phyloP scores from a whole-genome alignment of 1,140 invertebrate genomes.

The Calycopis cecrops region DNA sequence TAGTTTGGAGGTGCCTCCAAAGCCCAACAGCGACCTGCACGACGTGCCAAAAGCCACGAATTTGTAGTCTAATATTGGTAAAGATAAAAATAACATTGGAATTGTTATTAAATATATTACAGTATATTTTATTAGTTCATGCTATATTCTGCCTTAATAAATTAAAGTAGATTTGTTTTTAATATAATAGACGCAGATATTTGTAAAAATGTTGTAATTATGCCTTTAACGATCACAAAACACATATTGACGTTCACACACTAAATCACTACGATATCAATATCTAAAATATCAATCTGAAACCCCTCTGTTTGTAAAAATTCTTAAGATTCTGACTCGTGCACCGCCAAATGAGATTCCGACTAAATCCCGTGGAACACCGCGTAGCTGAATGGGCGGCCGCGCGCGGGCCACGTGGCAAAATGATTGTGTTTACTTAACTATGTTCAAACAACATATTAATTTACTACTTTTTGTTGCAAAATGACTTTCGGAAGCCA shows the following conservation, averaged over 20 bases:
- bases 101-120: too few species aligned
- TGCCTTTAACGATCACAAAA: too few species aligned
- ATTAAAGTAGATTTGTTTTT: too few species aligned
- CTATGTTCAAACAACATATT: slow-evolving; percentile 73
- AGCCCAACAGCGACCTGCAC: too few species aligned
- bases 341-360: slow-evolving; percentile 55
- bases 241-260: slow-evolving; percentile 59
- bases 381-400: slow-evolving; percentile 41
- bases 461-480: slow-evolving; percentile 64
- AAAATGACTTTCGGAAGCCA: slow-evolving; percentile 59
- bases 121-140: too few species aligned
- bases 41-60: too few species aligned
- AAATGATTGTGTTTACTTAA: slow-evolving; percentile 69
- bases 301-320: slow-evolving; percentile 63
- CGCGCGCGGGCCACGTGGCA: slow-evolving; percentile 57
- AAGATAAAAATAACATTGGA: too few species aligned
- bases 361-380: slow-evolving; percentile 58
- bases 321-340: slow-evolving; percentile 65
- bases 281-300: slow-evolving; percentile 70
- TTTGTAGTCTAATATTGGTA: too few species aligned
- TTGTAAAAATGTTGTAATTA: too few species aligned
- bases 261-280: slow-evolving; percentile 72
- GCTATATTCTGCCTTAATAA: too few species aligned
- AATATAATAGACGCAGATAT: too few species aligned
- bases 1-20: too few species aligned